phyloP scores from a whole-genome alignment of 1,140 invertebrate genomes.

The Drosophila bocki region DNA sequence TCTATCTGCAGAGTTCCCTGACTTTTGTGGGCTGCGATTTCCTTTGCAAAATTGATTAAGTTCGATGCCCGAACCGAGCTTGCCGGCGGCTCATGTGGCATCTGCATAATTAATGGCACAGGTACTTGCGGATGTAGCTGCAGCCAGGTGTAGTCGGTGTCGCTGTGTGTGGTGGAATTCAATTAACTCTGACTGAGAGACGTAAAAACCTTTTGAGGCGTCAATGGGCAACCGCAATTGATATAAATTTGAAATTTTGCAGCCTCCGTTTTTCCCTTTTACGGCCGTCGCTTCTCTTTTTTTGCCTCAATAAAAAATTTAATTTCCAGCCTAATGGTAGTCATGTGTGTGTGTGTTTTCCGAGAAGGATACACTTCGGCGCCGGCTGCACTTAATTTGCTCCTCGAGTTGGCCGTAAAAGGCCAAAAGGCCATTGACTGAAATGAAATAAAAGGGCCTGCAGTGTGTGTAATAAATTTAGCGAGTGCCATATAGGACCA shows the following conservation, averaged over 20 bases:
- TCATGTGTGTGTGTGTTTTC: constrained; percentile 58
- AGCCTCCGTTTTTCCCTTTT: constrained; percentile 14
- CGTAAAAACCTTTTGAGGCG: constrained; percentile 18
- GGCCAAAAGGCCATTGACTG: constrained; percentile 39
- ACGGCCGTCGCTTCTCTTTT: constrained; percentile 1
- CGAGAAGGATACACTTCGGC: constrained; percentile 17
- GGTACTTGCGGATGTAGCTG: neutral
- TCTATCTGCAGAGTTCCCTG: neutral
- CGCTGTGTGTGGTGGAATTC: constrained; percentile 27
- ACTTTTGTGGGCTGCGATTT: neutral
- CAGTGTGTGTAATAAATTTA: constrained; percentile 56
- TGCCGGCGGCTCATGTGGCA: constrained; percentile 10
- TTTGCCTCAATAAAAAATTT: constrained; percentile 66
- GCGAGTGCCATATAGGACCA: constrained; percentile 10
- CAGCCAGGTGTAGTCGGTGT: neutral
- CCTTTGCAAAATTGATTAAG: constrained; percentile 8
- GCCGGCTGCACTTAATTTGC: constrained; percentile 76
- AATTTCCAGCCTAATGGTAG: constrained; percentile 74
- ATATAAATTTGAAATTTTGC: constrained; percentile 58
- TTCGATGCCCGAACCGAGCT: constrained; percentile 6
- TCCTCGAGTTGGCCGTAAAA: constrained; percentile 65
- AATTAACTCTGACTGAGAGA: constrained; percentile 39
- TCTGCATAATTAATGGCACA: constrained; percentile 36
- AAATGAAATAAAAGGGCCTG: constrained; percentile 61
- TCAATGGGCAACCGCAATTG: constrained; percentile 56